These are phyloP conservation scores for Oophaga sylvatica DNA, from an alignment of 2,797 vertebrate genomes.

Conservation along the genomic window DNA sequence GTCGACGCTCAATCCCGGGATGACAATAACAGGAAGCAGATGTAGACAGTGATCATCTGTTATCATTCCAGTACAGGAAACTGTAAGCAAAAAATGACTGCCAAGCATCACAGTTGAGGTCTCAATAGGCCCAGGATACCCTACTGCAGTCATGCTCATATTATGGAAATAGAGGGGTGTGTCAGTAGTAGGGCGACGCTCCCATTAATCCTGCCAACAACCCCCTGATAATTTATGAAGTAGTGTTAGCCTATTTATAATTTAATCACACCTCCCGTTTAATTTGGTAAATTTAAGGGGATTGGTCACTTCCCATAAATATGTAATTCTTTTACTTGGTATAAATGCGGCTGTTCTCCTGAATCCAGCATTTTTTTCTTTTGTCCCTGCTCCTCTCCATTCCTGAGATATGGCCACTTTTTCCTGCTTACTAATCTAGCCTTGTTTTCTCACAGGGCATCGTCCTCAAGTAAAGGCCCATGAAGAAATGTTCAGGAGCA, in stretches of 20 bases:
- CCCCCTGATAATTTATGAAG: neutral
- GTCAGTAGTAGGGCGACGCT: neutral
- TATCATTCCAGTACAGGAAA: constrained; percentile 31
- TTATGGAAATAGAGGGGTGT: neutral
- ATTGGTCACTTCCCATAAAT: neutral
- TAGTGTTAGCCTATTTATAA: neutral
- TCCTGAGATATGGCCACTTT: too few species aligned
- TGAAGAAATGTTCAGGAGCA: too few species aligned
- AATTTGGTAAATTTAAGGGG: neutral
- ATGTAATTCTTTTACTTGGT: too few species aligned
- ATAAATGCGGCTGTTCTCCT: too few species aligned
- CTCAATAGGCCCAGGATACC: constrained; percentile 5
- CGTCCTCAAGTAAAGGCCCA: too few species aligned
- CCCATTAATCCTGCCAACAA: neutral
- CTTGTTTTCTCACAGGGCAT: too few species aligned
- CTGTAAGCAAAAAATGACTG: neutral
- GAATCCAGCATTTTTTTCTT: too few species aligned
- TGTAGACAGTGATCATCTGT: constrained; percentile 9
- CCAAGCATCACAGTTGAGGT: neutral
- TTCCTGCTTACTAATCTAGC: too few species aligned
- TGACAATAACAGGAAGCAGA: constrained; percentile 58
- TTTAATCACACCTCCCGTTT: neutral
- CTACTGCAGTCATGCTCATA: neutral
- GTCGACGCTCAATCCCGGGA: neutral
- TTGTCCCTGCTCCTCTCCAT: too few species aligned